Base-by-base conservation (phyloP, 2,797 vertebrate species). In the Austrolebias charrua region DNA sequence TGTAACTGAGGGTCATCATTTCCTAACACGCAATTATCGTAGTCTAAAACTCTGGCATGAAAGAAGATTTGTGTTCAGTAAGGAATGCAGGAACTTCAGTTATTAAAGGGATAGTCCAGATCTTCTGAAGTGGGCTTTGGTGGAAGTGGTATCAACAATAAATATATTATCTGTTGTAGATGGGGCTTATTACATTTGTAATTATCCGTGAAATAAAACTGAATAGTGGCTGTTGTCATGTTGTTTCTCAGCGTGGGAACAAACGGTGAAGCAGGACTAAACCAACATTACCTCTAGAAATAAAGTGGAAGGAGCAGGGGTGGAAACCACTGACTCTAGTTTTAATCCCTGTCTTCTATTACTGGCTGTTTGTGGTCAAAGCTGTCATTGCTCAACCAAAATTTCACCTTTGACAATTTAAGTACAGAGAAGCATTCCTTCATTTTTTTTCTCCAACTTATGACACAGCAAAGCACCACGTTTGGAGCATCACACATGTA, bases 281-380 rank as follows among this genome's bases (percentile, higher is more conserved):
- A 9, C 49, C 81, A 83, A 77, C 70, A 66, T 70, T 73, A 80
- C 73, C 61, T 83, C 76, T 8, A 67, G 55, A 29, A 72, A 73
- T 66, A 20, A 6, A 15, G 64, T 18, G 46, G 50, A 65, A 60
- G 73, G 20, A 56, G 2, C 16, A 48, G 50, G 19, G 24, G 1
- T 60, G 52, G 62, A 84, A 85, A 82, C 69, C 77, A 70, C 76
- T 72, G 63, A 74, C 71, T 81, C 62, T 55, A 66, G 58, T 65
- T 50, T 35, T 72, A 35, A 46, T 42, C 52, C 66, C 7, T 57
- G 38, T 68, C 45, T 58, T 67, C 5, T 46, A 46, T 78, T 71
- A 73, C 42, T 52, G 19, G n/a, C 62, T 46, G 16, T 60, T 61
- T 71, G 62, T 60, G 62, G 66, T 75, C 56, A 60, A 63, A 47